phyloP scores from a whole-genome alignment of 1,140 invertebrate species.

The Ips typographus region DNA sequence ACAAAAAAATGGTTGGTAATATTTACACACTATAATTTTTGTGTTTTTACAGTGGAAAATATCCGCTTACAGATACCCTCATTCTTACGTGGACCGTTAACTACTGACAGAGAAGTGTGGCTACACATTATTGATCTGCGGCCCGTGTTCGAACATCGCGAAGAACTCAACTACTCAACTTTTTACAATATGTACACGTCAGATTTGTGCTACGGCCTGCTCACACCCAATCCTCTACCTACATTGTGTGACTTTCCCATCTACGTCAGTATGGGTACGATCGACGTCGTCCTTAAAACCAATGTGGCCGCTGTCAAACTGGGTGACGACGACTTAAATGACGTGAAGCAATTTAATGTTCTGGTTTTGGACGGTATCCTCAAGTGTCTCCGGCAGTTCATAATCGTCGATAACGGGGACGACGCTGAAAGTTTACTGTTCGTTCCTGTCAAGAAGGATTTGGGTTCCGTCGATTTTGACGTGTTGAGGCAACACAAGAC shows the following conservation, averaged over 20 bases:
- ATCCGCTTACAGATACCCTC: slow-evolving; percentile 11
- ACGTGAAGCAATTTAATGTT: slow-evolving; percentile 61
- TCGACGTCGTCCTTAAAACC: slow-evolving; percentile 63
- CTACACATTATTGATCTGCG: slow-evolving; percentile 46
- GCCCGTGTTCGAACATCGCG: slow-evolving; percentile 37
- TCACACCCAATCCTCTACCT: slow-evolving; percentile 61
- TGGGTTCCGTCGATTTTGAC: slow-evolving; percentile 65
- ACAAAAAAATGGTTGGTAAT: slow-evolving; percentile 39
- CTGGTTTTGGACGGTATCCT: slow-evolving; percentile 72
- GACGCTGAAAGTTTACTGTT: slow-evolving; percentile 72
- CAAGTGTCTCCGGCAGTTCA: slow-evolving; percentile 70
- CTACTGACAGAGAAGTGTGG: slow-evolving; percentile 33
- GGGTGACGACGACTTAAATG: slow-evolving; percentile 56
- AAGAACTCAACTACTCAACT: slow-evolving; percentile 31
- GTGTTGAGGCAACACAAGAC: slow-evolving; percentile 53
- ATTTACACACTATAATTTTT: background rate
- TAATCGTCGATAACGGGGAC: slow-evolving; percentile 66
- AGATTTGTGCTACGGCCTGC: slow-evolving; percentile 58
- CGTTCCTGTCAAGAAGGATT: slow-evolving; percentile 62
- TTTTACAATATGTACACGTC: slow-evolving; percentile 43
- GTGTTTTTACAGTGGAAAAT: background rate
- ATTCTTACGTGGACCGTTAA: slow-evolving; percentile 19
- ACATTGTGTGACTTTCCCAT: slow-evolving; percentile 75
- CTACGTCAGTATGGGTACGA: slow-evolving; percentile 80
- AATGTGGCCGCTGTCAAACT: slow-evolving; percentile 59